These are phyloP conservation scores for Podilymbus podiceps DNA, from an alignment of 2,113 vertebrate genomes.

Conservation along the genomic window DNA sequence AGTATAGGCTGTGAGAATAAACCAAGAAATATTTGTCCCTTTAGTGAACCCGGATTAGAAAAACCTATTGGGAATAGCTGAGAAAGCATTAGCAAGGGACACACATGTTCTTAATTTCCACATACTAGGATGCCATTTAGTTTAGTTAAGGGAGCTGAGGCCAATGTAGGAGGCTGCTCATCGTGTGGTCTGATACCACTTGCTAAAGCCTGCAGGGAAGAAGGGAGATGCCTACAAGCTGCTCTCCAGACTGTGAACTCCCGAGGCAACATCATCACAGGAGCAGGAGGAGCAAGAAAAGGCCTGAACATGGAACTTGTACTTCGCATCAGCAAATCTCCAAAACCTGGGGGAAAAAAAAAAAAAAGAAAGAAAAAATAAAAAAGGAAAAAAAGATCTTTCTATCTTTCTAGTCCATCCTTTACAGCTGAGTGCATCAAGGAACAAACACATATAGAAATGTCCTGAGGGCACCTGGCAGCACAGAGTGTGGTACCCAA, in stretches of 20 bases:
- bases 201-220: neutral
- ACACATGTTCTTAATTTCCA: neutral
- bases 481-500: neutral
- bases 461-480: neutral
- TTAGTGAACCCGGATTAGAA: neutral
- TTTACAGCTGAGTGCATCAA: neutral
- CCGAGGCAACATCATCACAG: neutral
- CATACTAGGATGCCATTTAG: neutral
- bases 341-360: rapidly evolving
- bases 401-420: neutral
- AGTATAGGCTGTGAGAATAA: neutral
- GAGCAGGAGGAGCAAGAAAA: neutral
- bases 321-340: neutral
- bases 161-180: neutral
- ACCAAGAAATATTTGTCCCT: neutral
- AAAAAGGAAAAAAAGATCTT: neutral
- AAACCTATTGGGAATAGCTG: neutral
- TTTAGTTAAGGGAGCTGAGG: neutral
- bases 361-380: no score
- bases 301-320: neutral
- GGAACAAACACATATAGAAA: neutral
- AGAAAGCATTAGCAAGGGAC: neutral
- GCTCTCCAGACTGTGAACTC: neutral
- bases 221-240: neutral
- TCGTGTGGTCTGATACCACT: neutral